Conservation (phyloP, 2,797 vertebrate genomes). For the Urosaurus nigricauda region DNA sequence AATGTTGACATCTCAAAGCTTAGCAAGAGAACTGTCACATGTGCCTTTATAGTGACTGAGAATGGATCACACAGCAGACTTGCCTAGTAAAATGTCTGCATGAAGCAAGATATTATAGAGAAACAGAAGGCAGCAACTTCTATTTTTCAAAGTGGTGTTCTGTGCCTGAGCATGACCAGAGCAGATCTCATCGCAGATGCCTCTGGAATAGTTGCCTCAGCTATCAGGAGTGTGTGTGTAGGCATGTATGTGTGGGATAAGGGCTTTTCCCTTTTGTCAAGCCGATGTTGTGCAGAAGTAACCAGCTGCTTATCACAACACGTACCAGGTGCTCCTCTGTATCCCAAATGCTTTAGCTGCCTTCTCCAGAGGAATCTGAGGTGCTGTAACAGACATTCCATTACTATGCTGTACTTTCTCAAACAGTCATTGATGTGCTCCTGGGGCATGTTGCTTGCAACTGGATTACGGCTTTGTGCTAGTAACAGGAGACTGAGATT, state of each 20-base stretch:
- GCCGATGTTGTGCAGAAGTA: constrained; percentile 28
- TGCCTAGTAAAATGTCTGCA: background rate
- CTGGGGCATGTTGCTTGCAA: constrained; percentile 13
- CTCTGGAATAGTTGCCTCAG: background rate
- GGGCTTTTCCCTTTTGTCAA: constrained; percentile 18
- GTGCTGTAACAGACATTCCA: constrained; percentile 22
- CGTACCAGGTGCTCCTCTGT: constrained; percentile 23
- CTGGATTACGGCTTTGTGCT: constrained; percentile 14
- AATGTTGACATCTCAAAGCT: background rate
- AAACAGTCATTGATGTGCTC: constrained; percentile 29
- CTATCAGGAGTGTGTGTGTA: background rate
- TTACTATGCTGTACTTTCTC: constrained; percentile 45
- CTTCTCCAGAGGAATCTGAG: constrained; percentile 26
- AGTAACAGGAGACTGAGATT: constrained; percentile 19
- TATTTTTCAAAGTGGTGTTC: constrained; percentile 9
- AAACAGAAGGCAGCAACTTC: background rate
- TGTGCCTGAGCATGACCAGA: background rate
- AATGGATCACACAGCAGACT: background rate
- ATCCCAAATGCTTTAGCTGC: constrained; percentile 20
- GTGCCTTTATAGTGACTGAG: background rate
- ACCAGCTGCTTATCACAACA: constrained; percentile 31
- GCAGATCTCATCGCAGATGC: background rate
- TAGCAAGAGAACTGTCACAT: background rate
- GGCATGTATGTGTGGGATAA: background rate
- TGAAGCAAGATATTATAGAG: background rate